These are phyloP conservation scores for Hemibagrus guttatus DNA, from an alignment of 2,797 vertebrate genomes.

Conservation along the genomic window DNA sequence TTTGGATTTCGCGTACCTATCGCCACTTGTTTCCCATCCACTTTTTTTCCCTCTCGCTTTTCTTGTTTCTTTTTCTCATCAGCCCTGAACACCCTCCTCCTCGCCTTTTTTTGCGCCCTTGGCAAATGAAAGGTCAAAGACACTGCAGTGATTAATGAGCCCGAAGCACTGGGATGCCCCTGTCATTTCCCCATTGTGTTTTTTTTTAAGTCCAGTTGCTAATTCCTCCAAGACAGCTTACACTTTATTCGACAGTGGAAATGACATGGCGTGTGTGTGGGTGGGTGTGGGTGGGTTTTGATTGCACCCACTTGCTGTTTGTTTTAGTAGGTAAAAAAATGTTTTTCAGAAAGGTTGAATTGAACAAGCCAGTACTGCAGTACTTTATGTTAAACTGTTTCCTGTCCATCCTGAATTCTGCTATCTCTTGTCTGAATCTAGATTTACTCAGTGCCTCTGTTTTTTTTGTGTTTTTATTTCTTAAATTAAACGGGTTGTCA, in stretches of 20 bases:
- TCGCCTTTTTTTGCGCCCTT: constrained; percentile 74
- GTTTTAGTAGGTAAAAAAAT: constrained; percentile 46
- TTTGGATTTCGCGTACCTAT: constrained; percentile 64
- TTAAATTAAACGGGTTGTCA: constrained; percentile 68
- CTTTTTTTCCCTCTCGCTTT: constrained; percentile 36
- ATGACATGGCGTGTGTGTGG: constrained; percentile 50
- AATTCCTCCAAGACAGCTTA: constrained; percentile 74
- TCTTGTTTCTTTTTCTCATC: constrained; percentile 49
- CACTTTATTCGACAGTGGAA: constrained; percentile 65
- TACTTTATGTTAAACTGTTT: constrained; percentile 13
- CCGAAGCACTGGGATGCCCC: constrained; percentile 80
- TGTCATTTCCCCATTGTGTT: constrained; percentile 73
- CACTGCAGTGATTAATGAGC: constrained; percentile 85
- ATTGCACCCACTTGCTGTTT: constrained; percentile 39
- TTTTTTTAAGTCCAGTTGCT: constrained; percentile 78
- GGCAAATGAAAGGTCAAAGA: constrained; percentile 88
- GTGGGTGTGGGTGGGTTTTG: constrained; percentile 33
- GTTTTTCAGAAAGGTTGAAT: constrained; percentile 26
- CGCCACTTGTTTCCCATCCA: constrained; percentile 40
- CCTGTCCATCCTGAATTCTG: constrained; percentile 28
- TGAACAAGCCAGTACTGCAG: constrained; percentile 19
- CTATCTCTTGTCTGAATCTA: constrained; percentile 35
- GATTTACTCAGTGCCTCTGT: constrained; percentile 39
- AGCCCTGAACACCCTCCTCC: constrained; percentile 58
- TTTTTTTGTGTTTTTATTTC: constrained; percentile 52